Evolutionary conservation across 2,797 vertebrate species (phyloP).

Genomic region (Urophycis tenuis): DNA sequence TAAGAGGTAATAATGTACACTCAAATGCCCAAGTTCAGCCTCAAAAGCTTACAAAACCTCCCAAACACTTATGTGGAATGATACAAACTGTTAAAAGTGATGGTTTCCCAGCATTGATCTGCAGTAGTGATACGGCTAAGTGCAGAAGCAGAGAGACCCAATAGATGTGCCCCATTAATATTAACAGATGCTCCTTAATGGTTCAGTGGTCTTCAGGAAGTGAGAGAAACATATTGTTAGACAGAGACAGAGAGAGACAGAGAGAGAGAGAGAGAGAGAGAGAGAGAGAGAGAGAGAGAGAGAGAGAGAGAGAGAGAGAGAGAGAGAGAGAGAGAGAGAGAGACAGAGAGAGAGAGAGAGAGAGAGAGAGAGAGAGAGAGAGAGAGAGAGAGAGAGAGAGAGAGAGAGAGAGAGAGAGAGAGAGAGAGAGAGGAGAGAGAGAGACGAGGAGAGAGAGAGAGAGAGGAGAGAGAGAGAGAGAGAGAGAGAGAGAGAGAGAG

Average conservation of each 20-base stretch:
- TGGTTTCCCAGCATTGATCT: neutral
- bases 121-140: neutral
- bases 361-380: neutral
- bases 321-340: neutral
- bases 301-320: too few species aligned
- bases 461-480: neutral
- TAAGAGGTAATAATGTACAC: neutral
- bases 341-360: neutral
- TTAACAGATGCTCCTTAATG: neutral
- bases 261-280: neutral
- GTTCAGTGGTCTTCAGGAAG: conserved; percentile 1
- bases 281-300: neutral
- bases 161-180: neutral
- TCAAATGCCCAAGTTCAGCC: neutral
- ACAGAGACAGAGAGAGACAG: neutral
- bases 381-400: neutral
- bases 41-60: neutral
- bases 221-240: neutral
- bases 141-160: neutral
- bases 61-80: too few species aligned
- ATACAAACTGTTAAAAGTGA: too few species aligned
- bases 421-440: too few species aligned
- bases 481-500: neutral
- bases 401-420: too few species aligned
- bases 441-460: neutral